A percentile compares a stretch with the other conserved stretches of the same genome.
These are phyloP conservation scores for Phlogophora meticulosa DNA, from an alignment of 2,888 invertebrate species.

Conservation along the genomic window DNA sequence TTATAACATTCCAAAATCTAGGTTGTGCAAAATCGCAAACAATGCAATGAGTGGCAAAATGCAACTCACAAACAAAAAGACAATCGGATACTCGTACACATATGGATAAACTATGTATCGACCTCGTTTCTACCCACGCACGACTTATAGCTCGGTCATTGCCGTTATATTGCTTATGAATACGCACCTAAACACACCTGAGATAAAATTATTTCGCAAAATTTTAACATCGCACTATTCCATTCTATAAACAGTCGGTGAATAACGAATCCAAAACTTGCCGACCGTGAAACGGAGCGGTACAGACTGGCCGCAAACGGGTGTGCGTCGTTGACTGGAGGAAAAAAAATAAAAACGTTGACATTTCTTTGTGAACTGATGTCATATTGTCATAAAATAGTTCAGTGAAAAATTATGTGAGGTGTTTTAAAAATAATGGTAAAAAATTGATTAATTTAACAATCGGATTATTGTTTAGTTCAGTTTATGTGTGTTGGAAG, in stretches of 20 bases:
- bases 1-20: slow-evolving; percentile 61
- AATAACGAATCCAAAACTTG: slow-evolving; percentile 62
- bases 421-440: slow-evolving; percentile 63
- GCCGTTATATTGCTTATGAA: slow-evolving; percentile 75
- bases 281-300: slow-evolving; percentile 87
- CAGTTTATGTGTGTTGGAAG: slow-evolving; percentile 59
- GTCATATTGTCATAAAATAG: slow-evolving; percentile 69
- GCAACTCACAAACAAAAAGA: slow-evolving; percentile 79
- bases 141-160: slow-evolving; percentile 81
- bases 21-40: slow-evolving; percentile 73
- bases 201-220: slow-evolving; percentile 63
- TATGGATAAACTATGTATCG: slow-evolving; percentile 77
- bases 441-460: slow-evolving; percentile 52
- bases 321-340: slow-evolving; percentile 70
- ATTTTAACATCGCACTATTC: slow-evolving; percentile 46
- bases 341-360: slow-evolving; percentile 83
- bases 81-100: slow-evolving; percentile 73
- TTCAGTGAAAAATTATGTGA: slow-evolving; percentile 73
- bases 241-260: slow-evolving; percentile 43
- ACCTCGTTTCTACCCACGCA: slow-evolving; percentile 85
- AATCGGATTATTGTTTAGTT: slow-evolving; percentile 62
- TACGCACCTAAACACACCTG: slow-evolving; percentile 64
- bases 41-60: slow-evolving; percentile 81
- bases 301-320: slow-evolving; percentile 78
- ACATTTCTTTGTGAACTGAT: slow-evolving; percentile 84